Base-by-base conservation (phyloP, 1,140 invertebrate genomes). In the Atta colombica region DNA sequence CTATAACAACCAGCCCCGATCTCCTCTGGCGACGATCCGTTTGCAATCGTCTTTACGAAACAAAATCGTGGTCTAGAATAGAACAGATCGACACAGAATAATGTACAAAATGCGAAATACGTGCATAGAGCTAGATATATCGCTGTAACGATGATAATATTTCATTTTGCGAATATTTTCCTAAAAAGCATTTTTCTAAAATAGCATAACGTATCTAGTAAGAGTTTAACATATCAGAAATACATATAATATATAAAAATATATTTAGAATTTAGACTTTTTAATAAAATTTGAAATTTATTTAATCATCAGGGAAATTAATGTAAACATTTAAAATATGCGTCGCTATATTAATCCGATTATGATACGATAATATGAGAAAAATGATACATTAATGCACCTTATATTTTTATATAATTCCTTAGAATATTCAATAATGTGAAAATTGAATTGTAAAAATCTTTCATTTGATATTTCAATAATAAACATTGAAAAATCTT, bases 51-150 rank as follows among this genome's bases (percentile, higher is more conserved):
- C 39, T 74, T 74, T 63, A 51, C 45, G 39, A 66, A 45, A 60
- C 25, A 45, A 84, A 63, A n/a, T 5, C 39, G 7, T 31, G 45
- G 61, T 75, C n/a, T 61, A 84, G 55, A 74, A 63, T 84, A 75
- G 80, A 28, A 61, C n/a, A 7, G 18, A 55, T 28, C 55, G 58
- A 21, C 39, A 6, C 39, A 35, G 58, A 84, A 63, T 53, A 84
- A 14, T 39, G 7, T 69, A 69, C n/a, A 8, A 72, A 69, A 3
- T 18, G 7, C n/a, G 10, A 14, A 39, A n/a, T 18, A 25, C 8
- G 16, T 14, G 3, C 8, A n/a, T 61, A 28, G 6, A 61, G 45
- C 69, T 69, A 51, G 12, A 49, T 49, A 7, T 51, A 51, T 21
- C 21, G 1, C 8, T 28, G 5, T 14, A 21, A 6, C 45, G 35